These are phyloP conservation scores for Microcebus lehilahytsara DNA, from an alignment of 2,113 vertebrate genomes.

Conservation along the genomic window DNA sequence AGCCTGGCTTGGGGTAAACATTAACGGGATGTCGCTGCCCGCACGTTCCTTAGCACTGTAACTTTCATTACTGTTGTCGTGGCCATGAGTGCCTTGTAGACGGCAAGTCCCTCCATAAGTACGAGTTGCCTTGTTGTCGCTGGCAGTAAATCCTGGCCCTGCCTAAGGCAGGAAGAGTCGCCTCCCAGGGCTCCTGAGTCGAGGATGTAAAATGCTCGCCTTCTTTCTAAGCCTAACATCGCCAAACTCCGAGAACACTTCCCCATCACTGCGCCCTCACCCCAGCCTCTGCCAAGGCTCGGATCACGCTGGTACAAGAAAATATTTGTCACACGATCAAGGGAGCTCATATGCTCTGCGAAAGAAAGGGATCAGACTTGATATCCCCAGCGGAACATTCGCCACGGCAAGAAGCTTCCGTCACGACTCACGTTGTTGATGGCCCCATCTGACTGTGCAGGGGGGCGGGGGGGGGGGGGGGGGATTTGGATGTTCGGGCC, in stretches of 20 bases:
- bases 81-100: not conserved
- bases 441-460: not conserved
- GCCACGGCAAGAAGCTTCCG: not conserved
- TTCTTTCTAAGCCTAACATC: not conserved
- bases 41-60: rapidly evolving
- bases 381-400: not conserved
- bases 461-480: not conserved
- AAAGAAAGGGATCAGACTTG: not conserved
- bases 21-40: not conserved
- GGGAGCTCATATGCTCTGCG: not conserved
- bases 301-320: not conserved
- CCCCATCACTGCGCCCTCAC: not conserved
- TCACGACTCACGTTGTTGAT: not conserved
- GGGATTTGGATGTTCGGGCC: rapidly evolving
- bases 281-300: not conserved
- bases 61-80: not conserved
- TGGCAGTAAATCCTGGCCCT: not conserved
- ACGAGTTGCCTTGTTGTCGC: not conserved
- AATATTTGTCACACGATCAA: not conserved
- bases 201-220: not conserved
- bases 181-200: not conserved
- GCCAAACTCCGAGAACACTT: not conserved
- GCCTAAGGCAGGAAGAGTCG: not conserved
- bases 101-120: not conserved
- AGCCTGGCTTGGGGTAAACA: not conserved